Conservation (phyloP, 2,888 invertebrate genomes). For the Ectobius pallidus region DNA sequence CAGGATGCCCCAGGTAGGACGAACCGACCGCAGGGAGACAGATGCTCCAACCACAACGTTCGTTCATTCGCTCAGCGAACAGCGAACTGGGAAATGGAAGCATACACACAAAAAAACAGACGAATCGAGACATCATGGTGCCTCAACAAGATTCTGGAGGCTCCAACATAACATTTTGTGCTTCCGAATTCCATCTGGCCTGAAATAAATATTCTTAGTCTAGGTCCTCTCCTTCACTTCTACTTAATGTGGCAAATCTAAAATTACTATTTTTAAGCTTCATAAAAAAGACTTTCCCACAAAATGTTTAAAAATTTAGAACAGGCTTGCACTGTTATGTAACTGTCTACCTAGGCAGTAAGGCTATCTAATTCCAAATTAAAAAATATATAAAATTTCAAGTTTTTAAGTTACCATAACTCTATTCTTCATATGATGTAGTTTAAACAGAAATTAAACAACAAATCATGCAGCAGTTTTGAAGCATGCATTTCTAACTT, state of each 20-base stretch:
- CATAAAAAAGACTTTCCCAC: not conserved
- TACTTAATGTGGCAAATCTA: constrained; percentile 27
- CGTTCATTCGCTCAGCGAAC: constrained; percentile 38
- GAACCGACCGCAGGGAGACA: constrained; percentile 32
- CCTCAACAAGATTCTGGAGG: constrained; percentile 26
- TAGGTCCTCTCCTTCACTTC: not conserved
- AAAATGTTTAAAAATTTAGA: too few species aligned
- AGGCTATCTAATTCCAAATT: too few species aligned
- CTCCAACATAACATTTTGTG: constrained; percentile 20
- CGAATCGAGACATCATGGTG: constrained; percentile 38
- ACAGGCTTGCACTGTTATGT: not conserved
- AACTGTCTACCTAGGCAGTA: not conserved
- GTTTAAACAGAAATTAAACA: too few species aligned
- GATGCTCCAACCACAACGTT: constrained; percentile 32
- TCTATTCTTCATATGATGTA: too few species aligned
- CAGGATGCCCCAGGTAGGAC: constrained; percentile 29
- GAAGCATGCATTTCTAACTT: too few species aligned
- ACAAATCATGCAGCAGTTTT: too few species aligned
- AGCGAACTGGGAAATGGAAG: constrained; percentile 42
- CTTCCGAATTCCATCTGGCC: constrained; percentile 17
- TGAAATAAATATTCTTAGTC: constrained; percentile 29
- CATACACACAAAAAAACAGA: constrained; percentile 40
- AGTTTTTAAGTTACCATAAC: too few species aligned
- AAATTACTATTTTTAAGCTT: constrained; percentile 6
- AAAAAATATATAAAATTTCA: too few species aligned